A percentile compares a stretch with the other conserved stretches of the same genome.
Evolutionary conservation across 2,888 invertebrate species (phyloP).

Genomic region (Hartigia nigra): DNA sequence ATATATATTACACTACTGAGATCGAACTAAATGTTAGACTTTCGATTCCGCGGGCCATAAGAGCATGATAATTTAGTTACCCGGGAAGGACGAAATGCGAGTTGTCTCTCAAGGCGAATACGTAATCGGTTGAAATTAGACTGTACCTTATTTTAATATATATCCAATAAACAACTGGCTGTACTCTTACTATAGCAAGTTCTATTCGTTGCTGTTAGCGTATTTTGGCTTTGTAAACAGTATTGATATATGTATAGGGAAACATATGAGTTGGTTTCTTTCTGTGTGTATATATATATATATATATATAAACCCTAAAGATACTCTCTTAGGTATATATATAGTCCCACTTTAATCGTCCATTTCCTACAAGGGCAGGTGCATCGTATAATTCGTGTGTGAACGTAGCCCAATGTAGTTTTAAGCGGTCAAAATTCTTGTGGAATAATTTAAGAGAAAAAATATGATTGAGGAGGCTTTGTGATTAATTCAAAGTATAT

Average conservation of each 20-base stretch:
- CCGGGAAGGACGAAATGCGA: background rate
- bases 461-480: too few relatives aligned
- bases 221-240: background rate
- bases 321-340: background rate
- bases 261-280: too few relatives aligned
- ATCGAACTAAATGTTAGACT: background rate
- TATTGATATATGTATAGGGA: background rate
- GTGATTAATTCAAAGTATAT: too few relatives aligned
- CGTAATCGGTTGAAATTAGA: background rate
- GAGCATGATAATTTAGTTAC: background rate
- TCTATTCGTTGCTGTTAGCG: background rate
- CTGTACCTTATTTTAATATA: background rate
- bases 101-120: background rate
- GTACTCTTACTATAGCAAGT: background rate
- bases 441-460: background rate
- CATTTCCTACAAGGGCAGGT: constrained; percentile 53
- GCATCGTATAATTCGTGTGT: constrained; percentile 29
- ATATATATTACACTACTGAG: background rate
- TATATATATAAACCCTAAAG: background rate
- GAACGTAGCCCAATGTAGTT: background rate
- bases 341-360: constrained; percentile 42
- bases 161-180: background rate
- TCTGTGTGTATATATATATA: background rate
- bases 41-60: background rate
- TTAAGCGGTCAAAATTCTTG: background rate